Percentiles rank a stretch among this genome's conserved stretches.
These are phyloP conservation scores for Semotilus atromaculatus DNA, from an alignment of 2,797 vertebrate species.

Conservation along the genomic window DNA sequence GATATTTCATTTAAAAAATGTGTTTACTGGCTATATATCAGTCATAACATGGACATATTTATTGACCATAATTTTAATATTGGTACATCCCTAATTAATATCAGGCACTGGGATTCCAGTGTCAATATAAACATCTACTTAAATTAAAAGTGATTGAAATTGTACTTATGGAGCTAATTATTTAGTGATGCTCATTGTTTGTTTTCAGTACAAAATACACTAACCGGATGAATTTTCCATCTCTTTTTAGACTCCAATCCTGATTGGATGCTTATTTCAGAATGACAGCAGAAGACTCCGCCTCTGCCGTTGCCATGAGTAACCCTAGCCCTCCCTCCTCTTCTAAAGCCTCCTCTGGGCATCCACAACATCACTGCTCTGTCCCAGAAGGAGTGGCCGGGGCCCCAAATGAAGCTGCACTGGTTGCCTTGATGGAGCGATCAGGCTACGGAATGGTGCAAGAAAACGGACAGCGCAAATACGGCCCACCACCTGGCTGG, in stretches of 20 bases:
- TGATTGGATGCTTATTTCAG: constrained; percentile 91
- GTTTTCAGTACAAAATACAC: not conserved
- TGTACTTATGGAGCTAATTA: not conserved
- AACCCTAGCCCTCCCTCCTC: constrained; percentile 77
- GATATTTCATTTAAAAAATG: not conserved
- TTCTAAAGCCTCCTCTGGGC: constrained; percentile 66
- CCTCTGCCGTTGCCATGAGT: constrained; percentile 89
- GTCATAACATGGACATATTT: not conserved
- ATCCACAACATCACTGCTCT: constrained; percentile 75
- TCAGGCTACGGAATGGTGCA: constrained; percentile 94
- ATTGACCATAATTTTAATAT: not conserved
- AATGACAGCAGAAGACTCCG: constrained; percentile 98
- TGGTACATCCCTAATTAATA: not conserved
- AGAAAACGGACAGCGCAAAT: constrained; percentile 98
- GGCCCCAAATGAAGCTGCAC: constrained; percentile 87
- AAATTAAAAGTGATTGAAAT: not conserved
- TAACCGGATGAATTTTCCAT: constrained; percentile 25
- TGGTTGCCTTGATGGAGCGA: constrained; percentile 91
- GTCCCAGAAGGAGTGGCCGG: constrained; percentile 89
- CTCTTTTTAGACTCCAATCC: constrained; percentile 76
- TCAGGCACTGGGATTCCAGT: not conserved
- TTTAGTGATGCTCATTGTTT: not conserved
- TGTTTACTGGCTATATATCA: not conserved
- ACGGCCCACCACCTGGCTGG: constrained; percentile 94
- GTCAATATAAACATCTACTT: not conserved